Percentiles rank a stretch among this genome's conserved stretches.
Evolutionary conservation across 2,888 invertebrate genomes (phyloP).

Genomic region (Agonum fuliginosum): DNA sequence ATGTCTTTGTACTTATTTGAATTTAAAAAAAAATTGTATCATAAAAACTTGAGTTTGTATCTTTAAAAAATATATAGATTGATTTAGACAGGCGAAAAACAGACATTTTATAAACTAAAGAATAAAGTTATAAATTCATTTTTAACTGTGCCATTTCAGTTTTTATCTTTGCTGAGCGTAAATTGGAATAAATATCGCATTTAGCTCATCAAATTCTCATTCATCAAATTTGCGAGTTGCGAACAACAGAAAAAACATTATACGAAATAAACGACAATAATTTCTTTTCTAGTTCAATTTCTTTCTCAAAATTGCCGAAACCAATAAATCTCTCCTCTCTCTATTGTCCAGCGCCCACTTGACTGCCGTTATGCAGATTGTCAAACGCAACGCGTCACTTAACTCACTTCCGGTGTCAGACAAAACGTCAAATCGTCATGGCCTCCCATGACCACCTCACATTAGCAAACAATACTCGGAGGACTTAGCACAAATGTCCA

Average conservation of each 20-base stretch:
- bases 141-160: background rate
- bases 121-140: background rate
- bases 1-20: too few species aligned
- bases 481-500: slow-evolving; percentile 7
- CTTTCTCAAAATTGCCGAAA: too few species aligned
- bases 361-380: slow-evolving; percentile 33
- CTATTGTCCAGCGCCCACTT: background rate
- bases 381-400: slow-evolving; percentile 39
- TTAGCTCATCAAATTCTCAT: background rate
- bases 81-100: too few species aligned
- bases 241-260: too few species aligned
- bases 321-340: background rate
- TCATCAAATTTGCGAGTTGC: background rate
- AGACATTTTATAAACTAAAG: too few species aligned
- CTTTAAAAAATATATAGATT: too few species aligned
- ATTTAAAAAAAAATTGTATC: too few species aligned
- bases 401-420: slow-evolving; percentile 49
- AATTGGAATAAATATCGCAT: background rate
- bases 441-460: slow-evolving; percentile 36
- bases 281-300: too few species aligned
- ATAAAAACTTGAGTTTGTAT: too few species aligned
- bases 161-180: background rate
- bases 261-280: too few species aligned
- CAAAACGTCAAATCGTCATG: slow-evolving; percentile 42
- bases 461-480: slow-evolving; percentile 30